Conservation (phyloP, 2,113 vertebrate genomes). For the Electrona antarctica region DNA sequence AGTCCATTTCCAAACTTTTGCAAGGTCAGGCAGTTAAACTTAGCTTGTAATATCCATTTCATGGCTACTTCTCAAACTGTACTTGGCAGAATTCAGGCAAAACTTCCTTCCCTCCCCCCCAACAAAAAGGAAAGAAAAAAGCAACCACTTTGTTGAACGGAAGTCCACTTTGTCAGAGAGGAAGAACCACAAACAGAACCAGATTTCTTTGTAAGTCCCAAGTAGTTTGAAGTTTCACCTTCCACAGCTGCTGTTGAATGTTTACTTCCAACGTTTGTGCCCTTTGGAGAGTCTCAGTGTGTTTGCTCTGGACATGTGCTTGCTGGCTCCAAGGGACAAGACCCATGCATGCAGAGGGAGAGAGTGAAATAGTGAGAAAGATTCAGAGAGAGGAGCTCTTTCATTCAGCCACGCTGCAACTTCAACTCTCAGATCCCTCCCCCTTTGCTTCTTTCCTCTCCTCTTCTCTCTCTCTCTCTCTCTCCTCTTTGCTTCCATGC, state of each 20-base stretch:
- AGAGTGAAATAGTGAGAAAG: constrained; percentile 20
- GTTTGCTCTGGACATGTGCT: constrained; percentile 64
- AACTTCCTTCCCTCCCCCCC: too few relatives aligned
- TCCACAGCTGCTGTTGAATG: constrained; percentile 39
- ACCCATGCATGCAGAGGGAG: constrained; percentile 30
- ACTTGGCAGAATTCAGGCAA: background rate
- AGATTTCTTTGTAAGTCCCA: background rate
- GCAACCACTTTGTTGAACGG: background rate
- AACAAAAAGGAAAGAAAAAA: background rate
- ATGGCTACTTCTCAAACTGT: background rate
- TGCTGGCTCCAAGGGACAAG: constrained; percentile 32
- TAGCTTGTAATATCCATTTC: background rate
- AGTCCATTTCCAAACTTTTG: constrained; percentile 9
- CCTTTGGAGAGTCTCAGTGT: constrained; percentile 29
- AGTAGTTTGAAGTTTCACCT: constrained; percentile 29
- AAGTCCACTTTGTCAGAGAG: constrained; percentile 16
- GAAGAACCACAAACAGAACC: background rate
- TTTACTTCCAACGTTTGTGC: constrained; percentile 49
- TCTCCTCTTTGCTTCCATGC: constrained; percentile 15
- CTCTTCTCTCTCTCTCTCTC: constrained; percentile 24
- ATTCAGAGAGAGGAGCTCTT: constrained; percentile 62
- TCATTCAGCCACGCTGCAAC: constrained; percentile 79
- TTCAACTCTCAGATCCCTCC: constrained; percentile 60
- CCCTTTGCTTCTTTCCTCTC: constrained; percentile 50
- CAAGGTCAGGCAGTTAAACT: background rate